Evolutionary conservation across 2,113 vertebrate species (phyloP), one percentile per base, ranked within the genome.

Genomic region (Atrichornis clamosus): DNA sequence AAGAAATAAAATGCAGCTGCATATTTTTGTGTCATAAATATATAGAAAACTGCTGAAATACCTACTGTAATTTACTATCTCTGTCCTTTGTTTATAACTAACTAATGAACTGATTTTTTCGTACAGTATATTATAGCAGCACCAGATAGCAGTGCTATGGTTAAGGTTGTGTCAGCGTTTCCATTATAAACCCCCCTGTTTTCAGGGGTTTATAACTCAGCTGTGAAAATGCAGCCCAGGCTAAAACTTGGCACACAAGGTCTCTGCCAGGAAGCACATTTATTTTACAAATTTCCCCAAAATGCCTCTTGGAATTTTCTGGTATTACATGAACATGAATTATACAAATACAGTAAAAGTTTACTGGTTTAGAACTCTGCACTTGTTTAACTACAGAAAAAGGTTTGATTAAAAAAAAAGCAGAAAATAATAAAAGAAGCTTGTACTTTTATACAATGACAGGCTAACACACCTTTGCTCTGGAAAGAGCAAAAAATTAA

Each of bases 21-120:
- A 95, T 97, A 96, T 96, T 97, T 94, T 80, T 93, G 87, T 94
- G 96, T 93, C 97, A 93, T 97, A 97, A 97, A 98, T 97, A 97
- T 79, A 94, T 22, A 93, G 92, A 94, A 97, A 98, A 97, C 94
- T 90, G 95, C 91, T 93, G 97, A 97, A 98, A 97, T 97, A 97
- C 97, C 95, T 96, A 83, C 93, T 89, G 91, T 96, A 98, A 98
- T 98, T 98, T 98, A 98, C 97, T 93, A 32, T 95, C 94, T 96
- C 95, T 96, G 97, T 96, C 97, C 90, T 97, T 97, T 97, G 97
- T 98, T 97, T 97, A 97, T 98, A 97, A 98, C 98, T 98, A 97
- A 97, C 97, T 96, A 97, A 97, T 96, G 98, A 97, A 97, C 97
- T 97, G 97, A 95, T 97, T 98, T 97, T 94, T 97, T 95, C 21